These are phyloP conservation scores for Salvelinus namaycush DNA, from an alignment of 2,113 vertebrate species.

Conservation along the genomic window DNA sequence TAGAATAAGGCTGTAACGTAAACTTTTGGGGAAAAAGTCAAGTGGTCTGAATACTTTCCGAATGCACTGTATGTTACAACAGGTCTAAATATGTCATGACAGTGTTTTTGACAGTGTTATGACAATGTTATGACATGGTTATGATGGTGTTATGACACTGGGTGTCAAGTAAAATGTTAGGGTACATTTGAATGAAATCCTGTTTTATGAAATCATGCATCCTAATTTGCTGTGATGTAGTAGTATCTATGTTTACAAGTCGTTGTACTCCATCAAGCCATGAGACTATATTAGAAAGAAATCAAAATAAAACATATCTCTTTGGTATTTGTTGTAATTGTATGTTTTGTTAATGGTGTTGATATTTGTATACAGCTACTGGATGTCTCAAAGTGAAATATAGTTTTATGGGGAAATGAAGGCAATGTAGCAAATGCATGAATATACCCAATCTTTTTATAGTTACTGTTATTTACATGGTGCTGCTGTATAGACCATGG, in stretches of 20 bases:
- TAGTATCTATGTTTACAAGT: constrained; percentile 31
- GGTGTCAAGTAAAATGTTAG: too few relatives aligned
- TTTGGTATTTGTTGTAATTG: constrained; percentile 42
- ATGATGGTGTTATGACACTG: too few relatives aligned
- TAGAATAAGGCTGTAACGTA: too few relatives aligned
- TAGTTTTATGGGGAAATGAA: constrained; percentile 24
- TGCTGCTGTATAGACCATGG: neutral
- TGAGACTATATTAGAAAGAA: constrained; percentile 52
- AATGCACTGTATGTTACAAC: too few relatives aligned
- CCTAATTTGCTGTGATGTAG: neutral
- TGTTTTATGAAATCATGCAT: neutral
- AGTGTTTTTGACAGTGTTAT: too few relatives aligned
- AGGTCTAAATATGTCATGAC: too few relatives aligned
- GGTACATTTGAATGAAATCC: neutral
- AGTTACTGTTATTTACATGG: neutral
- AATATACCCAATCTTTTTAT: neutral
- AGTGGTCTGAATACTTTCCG: too few relatives aligned
- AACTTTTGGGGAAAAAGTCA: too few relatives aligned
- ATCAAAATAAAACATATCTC: constrained; percentile 38
- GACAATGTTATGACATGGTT: too few relatives aligned
- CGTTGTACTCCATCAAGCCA: constrained; percentile 33
- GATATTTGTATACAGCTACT: constrained; percentile 51
- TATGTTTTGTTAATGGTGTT: constrained; percentile 42
- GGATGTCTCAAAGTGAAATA: constrained; percentile 44
- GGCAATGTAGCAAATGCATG: neutral